Evolutionary conservation across 2,113 vertebrate species (phyloP).

Genomic region (Columba livia): DNA sequence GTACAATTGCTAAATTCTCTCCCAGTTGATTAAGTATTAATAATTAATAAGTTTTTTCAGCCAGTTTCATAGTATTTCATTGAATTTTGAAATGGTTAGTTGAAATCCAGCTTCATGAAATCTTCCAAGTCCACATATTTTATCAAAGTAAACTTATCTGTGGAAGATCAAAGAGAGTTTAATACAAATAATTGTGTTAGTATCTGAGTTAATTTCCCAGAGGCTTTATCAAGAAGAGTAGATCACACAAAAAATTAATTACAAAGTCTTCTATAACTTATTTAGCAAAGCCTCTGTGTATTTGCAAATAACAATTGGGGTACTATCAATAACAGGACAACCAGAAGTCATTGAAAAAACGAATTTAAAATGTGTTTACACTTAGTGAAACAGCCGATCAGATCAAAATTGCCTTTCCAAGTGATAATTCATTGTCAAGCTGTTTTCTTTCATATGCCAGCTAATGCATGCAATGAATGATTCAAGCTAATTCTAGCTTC

Average conservation of each 20-base stretch:
- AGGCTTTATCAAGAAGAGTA: conserved; percentile 6
- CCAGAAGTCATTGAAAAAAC: conserved; percentile 1
- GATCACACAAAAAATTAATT: conserved; percentile 52
- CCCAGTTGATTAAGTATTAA: not conserved
- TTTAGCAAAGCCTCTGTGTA: not conserved
- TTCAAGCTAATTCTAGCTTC: not conserved
- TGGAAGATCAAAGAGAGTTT: not conserved
- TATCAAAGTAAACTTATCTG: not conserved
- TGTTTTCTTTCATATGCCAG: not conserved
- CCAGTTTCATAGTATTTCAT: not conserved
- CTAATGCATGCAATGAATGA: not conserved
- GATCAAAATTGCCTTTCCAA: conserved; percentile 17
- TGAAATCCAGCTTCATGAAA: not conserved
- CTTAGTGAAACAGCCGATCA: conserved; percentile 10
- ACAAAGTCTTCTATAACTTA: conserved; percentile 38
- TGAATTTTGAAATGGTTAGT: not conserved
- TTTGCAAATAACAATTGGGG: not conserved
- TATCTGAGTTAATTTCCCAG: conserved; percentile 36
- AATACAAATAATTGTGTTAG: conserved; percentile 24
- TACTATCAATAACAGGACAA: conserved; percentile 1
- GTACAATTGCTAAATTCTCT: not conserved
- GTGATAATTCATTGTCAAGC: not conserved
- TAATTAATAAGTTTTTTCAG: not conserved
- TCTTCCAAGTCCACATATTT: not conserved
- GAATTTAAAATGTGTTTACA: conserved; percentile 59